These are phyloP conservation scores for Gryon sp. DNA, from an alignment of 1,140 invertebrate species.

Conservation along the genomic window DNA sequence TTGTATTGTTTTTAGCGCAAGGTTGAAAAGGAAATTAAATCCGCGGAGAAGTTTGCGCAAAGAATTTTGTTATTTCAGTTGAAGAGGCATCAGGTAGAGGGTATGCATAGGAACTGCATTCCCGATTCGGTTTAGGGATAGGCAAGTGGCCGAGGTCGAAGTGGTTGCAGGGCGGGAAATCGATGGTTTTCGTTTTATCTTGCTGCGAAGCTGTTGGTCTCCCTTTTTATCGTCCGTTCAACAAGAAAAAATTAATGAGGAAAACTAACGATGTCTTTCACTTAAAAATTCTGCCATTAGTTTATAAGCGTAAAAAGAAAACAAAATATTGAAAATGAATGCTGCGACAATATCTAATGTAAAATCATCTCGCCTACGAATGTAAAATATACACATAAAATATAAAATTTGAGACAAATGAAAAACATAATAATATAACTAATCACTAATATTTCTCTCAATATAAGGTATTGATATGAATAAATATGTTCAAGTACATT, in stretches of 20 bases:
- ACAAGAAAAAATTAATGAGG: conserved; percentile 10
- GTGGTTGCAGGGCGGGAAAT: conserved; percentile 46
- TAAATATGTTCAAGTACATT: too few species aligned
- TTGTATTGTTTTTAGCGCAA: conserved; percentile 28
- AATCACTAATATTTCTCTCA: too few species aligned
- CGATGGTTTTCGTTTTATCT: conserved; percentile 56
- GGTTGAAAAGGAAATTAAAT: conserved; percentile 40
- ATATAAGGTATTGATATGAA: too few species aligned
- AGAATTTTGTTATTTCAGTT: conserved; percentile 46
- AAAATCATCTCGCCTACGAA: too few species aligned
- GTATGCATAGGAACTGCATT: conserved; percentile 1
- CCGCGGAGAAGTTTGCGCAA: conserved; percentile 16
- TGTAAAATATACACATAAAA: too few species aligned
- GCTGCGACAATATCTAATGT: background rate
- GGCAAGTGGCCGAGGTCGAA: conserved; percentile 32
- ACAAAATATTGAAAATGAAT: background rate
- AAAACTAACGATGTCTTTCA: conserved; percentile 9
- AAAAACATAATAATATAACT: too few species aligned
- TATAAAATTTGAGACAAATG: too few species aligned
- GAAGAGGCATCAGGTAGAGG: too few species aligned
- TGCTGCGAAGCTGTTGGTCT: conserved; percentile 22
- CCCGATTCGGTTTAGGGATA: conserved; percentile 46
- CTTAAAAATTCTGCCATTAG: conserved; percentile 11
- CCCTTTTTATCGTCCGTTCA: conserved; percentile 25
- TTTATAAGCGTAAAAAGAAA: background rate